Percentiles rank a stretch among this genome's conserved stretches.
Evolutionary conservation across 2,113 vertebrate genomes (phyloP).

Genomic region (Polyodon spathula): DNA sequence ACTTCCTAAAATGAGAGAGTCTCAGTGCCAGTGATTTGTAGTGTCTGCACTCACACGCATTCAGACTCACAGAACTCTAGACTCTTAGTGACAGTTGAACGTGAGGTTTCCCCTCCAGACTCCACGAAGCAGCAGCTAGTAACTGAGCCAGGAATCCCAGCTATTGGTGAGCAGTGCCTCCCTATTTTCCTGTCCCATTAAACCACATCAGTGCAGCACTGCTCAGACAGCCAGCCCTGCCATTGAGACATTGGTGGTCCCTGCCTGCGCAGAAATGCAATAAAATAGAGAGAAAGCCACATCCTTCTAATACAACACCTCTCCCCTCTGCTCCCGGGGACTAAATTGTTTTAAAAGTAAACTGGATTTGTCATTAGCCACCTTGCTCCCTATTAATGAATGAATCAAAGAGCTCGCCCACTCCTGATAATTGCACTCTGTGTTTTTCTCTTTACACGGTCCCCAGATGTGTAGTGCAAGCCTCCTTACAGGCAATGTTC

Average conservation of each 20-base stretch:
- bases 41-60: no score
- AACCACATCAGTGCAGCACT: constrained; percentile 51
- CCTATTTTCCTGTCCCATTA: constrained; percentile 41
- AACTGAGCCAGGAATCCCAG: constrained; percentile 54
- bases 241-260: background rate
- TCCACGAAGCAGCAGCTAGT: constrained; percentile 52
- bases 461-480: constrained; percentile 34
- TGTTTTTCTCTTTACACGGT: constrained; percentile 24
- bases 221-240: background rate
- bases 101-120: no score
- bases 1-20: no score
- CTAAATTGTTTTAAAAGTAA: background rate
- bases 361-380: constrained; percentile 14
- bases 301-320: constrained; percentile 19
- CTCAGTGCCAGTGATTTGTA: no score
- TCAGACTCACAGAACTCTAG: no score
- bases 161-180: constrained; percentile 50
- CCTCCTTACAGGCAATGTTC: constrained; percentile 30
- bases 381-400: constrained; percentile 18
- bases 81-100: no score
- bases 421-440: constrained; percentile 23
- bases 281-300: constrained; percentile 19
- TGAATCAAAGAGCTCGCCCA: constrained; percentile 21
- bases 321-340: background rate
- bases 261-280: background rate